These are phyloP conservation scores for Pentalonia nigronervosa DNA, from an alignment of 1,140 invertebrate genomes.

Conservation along the genomic window DNA sequence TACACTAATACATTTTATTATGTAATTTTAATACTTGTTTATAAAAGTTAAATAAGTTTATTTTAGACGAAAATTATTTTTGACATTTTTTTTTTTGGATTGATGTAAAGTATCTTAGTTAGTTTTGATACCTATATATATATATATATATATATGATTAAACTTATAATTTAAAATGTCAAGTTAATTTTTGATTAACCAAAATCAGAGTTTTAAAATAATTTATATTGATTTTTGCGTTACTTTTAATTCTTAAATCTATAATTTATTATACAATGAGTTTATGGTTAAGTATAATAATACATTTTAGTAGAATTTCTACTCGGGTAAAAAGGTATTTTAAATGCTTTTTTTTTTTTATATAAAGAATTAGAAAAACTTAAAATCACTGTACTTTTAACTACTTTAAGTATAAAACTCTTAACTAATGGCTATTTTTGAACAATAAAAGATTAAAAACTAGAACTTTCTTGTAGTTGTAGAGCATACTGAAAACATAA, in stretches of 20 bases:
- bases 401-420: not conserved
- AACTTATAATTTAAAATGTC: not conserved
- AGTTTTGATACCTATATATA: not conserved
- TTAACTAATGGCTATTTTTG: not conserved
- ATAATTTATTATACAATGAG: not conserved
- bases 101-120: not conserved
- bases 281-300: not conserved
- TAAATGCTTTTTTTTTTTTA: not conserved
- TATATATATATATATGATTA: too few relatives aligned
- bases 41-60: not conserved
- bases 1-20: too few relatives aligned
- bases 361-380: not conserved
- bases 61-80: not conserved
- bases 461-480: not conserved
- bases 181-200: not conserved
- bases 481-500: not conserved
- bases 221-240: not conserved
- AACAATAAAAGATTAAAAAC: conserved; percentile 2
- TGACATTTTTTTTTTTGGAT: not conserved
- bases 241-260: not conserved
- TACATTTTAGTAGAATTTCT: not conserved
- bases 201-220: not conserved
- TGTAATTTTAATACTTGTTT: not conserved
- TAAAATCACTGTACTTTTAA: not conserved
- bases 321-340: not conserved